phyloP scores from a whole-genome alignment of 2,113 vertebrate genomes.

The Lathamus discolor region DNA sequence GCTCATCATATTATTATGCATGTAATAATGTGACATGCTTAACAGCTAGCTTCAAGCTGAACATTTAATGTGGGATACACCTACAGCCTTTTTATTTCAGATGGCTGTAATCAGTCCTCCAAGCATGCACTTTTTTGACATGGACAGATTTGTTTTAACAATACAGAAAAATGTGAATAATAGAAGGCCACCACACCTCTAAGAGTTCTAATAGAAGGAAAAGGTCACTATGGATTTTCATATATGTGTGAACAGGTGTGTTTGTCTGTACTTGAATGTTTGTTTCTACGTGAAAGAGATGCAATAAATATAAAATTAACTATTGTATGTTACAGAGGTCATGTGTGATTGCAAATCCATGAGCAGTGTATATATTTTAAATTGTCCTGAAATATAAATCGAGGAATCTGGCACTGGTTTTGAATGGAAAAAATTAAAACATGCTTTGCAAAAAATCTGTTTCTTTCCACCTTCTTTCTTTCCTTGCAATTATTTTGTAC shows the following conservation, averaged over 20 bases:
- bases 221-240: background rate
- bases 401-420: background rate
- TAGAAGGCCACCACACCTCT: background rate
- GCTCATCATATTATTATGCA: slow-evolving; percentile 56
- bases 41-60: slow-evolving; percentile 65
- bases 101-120: slow-evolving; percentile 7
- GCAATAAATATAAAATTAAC: background rate
- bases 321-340: background rate
- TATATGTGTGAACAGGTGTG: background rate
- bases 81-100: slow-evolving; percentile 16
- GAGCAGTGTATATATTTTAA: background rate
- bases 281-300: background rate
- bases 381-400: background rate
- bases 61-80: slow-evolving; percentile 13
- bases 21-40: slow-evolving; percentile 61
- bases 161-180: background rate
- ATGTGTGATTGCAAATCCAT: slow-evolving; percentile 25
- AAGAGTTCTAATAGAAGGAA: slow-evolving; percentile 3
- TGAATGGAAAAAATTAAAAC: background rate
- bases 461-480: background rate
- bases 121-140: background rate
- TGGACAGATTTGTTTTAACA: background rate
- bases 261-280: background rate
- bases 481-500: slow-evolving; percentile 25
- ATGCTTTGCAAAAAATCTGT: background rate